These are phyloP conservation scores for Herminia tarsipennalis DNA, from an alignment of 2,888 invertebrate species.

Conservation along the genomic window DNA sequence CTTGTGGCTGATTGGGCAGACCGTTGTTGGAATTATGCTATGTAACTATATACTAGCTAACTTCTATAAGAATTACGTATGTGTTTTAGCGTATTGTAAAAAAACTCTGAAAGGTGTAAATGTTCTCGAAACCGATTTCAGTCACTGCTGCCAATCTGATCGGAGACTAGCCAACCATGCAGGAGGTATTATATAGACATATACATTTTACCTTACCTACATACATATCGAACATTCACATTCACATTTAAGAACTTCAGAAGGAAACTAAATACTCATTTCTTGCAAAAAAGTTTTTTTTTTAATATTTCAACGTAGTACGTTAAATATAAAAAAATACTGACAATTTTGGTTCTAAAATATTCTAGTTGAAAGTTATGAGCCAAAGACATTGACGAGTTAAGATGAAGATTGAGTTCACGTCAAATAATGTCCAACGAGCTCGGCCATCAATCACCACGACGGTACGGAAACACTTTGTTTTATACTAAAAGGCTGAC, in stretches of 20 bases:
- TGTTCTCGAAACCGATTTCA: too few species aligned
- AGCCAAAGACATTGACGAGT: conserved; percentile 1
- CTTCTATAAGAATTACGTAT: too few species aligned
- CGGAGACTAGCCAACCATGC: neutral
- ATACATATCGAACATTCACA: neutral
- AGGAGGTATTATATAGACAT: neutral
- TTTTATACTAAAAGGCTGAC: conserved; percentile 4
- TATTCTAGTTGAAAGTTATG: neutral
- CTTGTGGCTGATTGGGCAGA: neutral
- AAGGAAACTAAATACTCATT: too few species aligned
- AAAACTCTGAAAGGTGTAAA: too few species aligned
- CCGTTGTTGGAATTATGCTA: neutral
- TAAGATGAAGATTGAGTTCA: conserved; percentile 11
- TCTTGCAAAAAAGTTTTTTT: too few species aligned
- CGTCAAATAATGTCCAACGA: conserved; percentile 15
- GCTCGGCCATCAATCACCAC: conserved; percentile 12
- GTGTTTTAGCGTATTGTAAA: too few species aligned
- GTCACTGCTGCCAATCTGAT: too few species aligned
- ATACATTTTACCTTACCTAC: neutral
- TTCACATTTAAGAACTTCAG: too few species aligned
- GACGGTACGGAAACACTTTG: neutral
- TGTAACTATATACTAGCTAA: neutral
- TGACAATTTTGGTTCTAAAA: neutral
- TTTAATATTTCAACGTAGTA: neutral
- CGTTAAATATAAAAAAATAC: neutral